phyloP scores from a whole-genome alignment of 2,113 vertebrate species.

The Neopipo cinnamomea region DNA sequence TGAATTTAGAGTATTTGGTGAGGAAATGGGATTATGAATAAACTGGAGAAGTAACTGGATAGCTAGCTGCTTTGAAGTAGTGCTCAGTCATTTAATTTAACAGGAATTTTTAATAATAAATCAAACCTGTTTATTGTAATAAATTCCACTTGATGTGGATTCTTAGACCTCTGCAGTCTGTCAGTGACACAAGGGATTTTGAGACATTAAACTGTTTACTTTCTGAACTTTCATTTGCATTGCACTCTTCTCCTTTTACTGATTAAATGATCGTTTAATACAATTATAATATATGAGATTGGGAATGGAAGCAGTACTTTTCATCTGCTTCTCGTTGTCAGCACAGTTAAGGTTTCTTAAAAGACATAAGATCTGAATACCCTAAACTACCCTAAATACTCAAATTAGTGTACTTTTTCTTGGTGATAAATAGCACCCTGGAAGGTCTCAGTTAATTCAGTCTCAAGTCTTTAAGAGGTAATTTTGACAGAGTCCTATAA shows the following conservation, averaged over 20 bases:
- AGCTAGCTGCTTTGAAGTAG: neutral
- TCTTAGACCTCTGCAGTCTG: neutral
- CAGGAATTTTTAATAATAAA: neutral
- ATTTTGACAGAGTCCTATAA: constrained; percentile 33
- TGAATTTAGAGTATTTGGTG: neutral
- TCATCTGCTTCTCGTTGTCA: constrained; percentile 12
- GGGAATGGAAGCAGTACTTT: neutral
- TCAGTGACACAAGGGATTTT: neutral
- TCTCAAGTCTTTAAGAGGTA: constrained; percentile 19
- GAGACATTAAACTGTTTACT: neutral
- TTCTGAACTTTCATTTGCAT: neutral
- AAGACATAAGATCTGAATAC: neutral
- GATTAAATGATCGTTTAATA: neutral
- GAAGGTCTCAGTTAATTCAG: constrained; percentile 31
- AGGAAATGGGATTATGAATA: neutral
- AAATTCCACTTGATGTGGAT: neutral
- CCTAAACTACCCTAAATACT: neutral
- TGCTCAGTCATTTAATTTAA: constrained; percentile 14
- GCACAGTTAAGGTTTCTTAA: neutral
- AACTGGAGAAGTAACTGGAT: neutral
- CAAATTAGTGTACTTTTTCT: neutral
- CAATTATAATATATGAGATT: neutral
- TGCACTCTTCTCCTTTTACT: neutral
- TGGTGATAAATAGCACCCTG: neutral
- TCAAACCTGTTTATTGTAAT: neutral